Percentiles rank a stretch among this genome's conserved stretches.
These are phyloP conservation scores for Campylomormyrus tamandua DNA, from an alignment of 2,113 vertebrate genomes.

Conservation along the genomic window DNA sequence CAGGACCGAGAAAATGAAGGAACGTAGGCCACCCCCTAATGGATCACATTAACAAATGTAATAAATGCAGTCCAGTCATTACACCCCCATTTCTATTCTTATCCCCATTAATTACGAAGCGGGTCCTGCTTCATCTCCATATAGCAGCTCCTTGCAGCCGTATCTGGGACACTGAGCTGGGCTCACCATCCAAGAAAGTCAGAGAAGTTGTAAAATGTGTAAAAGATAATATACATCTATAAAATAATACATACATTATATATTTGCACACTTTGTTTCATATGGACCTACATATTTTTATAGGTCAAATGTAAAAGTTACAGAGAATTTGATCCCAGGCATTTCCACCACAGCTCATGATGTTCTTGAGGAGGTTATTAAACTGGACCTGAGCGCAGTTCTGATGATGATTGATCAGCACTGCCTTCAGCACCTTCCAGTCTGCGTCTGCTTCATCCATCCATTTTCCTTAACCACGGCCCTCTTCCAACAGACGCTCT, in stretches of 20 bases:
- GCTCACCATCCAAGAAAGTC: slow-evolving; percentile 58
- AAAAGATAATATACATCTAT: not conserved
- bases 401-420: not conserved
- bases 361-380: not conserved
- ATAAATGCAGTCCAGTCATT: slow-evolving; percentile 57
- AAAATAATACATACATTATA: not conserved
- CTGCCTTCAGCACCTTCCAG: not conserved
- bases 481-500: not conserved
- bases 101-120: slow-evolving; percentile 10
- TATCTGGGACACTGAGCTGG: slow-evolving; percentile 32
- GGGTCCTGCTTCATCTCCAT: slow-evolving; percentile 15
- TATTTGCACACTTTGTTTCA: not conserved
- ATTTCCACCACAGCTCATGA: not conserved
- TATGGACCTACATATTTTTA: not conserved
- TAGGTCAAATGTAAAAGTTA: not conserved
- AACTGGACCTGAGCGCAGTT: not conserved
- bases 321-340: not conserved
- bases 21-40: not conserved
- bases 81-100: slow-evolving; percentile 51
- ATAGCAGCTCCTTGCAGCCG: slow-evolving; percentile 39
- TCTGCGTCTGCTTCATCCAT: not conserved
- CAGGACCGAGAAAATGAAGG: not conserved
- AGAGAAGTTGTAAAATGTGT: slow-evolving; percentile 36
- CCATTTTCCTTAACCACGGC: not conserved
- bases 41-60: slow-evolving; percentile 55